Evolutionary conservation across 2,888 invertebrate species (phyloP), one percentile per base, ranked within the genome.

Genomic region (Xestia sexstrigata): DNA sequence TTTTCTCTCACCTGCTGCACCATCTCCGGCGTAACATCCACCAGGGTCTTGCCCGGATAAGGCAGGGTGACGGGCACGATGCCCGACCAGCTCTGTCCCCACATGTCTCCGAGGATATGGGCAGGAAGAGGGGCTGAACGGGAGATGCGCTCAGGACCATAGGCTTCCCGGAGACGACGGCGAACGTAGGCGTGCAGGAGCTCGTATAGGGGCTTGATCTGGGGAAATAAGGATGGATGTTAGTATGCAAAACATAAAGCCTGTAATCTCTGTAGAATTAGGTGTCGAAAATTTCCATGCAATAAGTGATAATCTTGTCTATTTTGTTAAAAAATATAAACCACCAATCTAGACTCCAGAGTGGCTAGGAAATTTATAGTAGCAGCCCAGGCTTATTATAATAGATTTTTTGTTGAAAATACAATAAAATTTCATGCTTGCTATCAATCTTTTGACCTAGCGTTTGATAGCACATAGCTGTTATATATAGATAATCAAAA

Each of bases 121-220:
- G 98, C 98, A 0, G 99, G 99, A 63, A 99, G 97, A 0, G 99
- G 98, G 0, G 98, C 98, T 62, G 98, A 98, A 2, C 98, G 96
- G 86, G 98, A 98, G 71, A 98, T 98, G 86, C 98, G 97, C 90
- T 99, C 98, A 0, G 98, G 98, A 0, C 99, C 99, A 90, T 99
- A 99, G 47, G 98, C 97, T 90, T 98, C 98, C 1, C 98, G 97
- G 26, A 99, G 97, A 90, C 98, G 98, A 76, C 98, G 97, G 47
- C 99, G 97, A 0, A 99, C 98, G 93, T 99, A 99, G 0, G 99
- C 98, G 91, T 99, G 99, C 1, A 99, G 96, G 47, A 98, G 97
- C 84, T 98, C 98, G 92, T 99, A 99, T 0, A 99, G 96, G 0
- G 99, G 99, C 72, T 98, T 98, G 47, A 99, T 97, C 96, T 96